phyloP scores from a whole-genome alignment of 2,113 vertebrate genomes.

The Tachuris rubrigastra region DNA sequence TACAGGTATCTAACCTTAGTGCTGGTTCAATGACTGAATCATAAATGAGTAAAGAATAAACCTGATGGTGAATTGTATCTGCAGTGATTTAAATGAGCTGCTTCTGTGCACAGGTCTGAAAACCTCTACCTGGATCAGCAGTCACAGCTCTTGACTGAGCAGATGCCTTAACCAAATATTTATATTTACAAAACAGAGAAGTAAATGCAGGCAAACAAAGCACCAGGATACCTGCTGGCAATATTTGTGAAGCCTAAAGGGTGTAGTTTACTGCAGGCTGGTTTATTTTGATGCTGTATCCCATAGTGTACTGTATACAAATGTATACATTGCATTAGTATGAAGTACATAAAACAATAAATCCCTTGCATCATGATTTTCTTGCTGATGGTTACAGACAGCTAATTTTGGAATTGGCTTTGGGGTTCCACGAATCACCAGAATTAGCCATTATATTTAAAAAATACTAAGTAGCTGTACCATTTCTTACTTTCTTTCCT shows the following conservation, averaged over 20 bases:
- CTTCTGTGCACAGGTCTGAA: neutral
- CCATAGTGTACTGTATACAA: neutral
- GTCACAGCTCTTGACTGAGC: neutral
- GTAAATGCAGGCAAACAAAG: neutral
- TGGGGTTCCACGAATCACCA: neutral
- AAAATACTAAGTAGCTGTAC: neutral
- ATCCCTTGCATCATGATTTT: neutral
- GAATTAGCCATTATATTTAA: neutral
- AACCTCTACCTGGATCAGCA: neutral
- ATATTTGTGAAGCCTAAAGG: neutral
- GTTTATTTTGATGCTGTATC: neutral
- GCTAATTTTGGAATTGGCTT: neutral
- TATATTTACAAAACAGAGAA: constrained; percentile 14
- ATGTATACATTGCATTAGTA: neutral
- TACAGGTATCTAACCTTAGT: neutral
- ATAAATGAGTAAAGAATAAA: neutral
- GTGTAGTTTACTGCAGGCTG: neutral
- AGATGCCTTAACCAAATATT: constrained; percentile 22
- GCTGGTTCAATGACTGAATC: neutral
- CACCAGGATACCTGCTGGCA: neutral
- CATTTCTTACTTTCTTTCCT: neutral
- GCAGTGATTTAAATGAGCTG: neutral
- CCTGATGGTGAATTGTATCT: neutral
- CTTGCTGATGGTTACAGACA: neutral
- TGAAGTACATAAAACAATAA: neutral